Evolutionary conservation across 2,797 vertebrate genomes (phyloP).

Genomic region (Falco berigora): DNA sequence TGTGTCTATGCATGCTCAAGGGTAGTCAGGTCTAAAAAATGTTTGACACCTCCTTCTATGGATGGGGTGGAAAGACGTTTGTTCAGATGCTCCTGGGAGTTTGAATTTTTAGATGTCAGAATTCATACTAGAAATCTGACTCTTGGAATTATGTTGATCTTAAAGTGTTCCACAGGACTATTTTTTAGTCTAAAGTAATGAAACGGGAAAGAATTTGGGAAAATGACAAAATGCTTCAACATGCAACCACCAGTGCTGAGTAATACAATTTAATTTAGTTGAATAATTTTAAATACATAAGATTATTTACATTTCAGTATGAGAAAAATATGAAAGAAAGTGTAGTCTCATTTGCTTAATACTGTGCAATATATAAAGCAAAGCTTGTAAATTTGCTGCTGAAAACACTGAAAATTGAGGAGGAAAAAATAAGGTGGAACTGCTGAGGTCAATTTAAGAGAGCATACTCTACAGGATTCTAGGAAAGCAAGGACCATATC

Average conservation of each 20-base stretch:
- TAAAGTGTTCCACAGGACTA: neutral
- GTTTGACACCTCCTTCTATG: neutral
- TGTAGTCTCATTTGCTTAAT: neutral
- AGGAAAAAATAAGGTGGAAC: neutral
- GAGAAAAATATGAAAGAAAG: neutral
- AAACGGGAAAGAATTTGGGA: neutral
- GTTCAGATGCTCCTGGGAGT: neutral
- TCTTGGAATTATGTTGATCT: neutral
- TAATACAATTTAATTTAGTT: neutral
- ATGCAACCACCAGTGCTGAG: neutral
- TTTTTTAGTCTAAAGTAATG: neutral
- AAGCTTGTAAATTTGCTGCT: neutral
- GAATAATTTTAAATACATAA: neutral
- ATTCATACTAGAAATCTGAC: neutral
- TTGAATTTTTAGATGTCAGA: neutral
- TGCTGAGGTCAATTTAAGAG: neutral
- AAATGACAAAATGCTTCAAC: neutral
- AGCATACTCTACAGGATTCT: neutral
- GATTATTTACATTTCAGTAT: neutral
- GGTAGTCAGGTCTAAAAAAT: too few relatives aligned
- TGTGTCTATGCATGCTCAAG: neutral
- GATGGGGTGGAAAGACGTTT: neutral
- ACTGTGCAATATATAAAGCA: neutral
- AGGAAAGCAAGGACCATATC: rapidly evolving
- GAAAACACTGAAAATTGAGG: neutral